phyloP scores from a whole-genome alignment of 1,140 invertebrate genomes.

The Cheumatopsyche charites region DNA sequence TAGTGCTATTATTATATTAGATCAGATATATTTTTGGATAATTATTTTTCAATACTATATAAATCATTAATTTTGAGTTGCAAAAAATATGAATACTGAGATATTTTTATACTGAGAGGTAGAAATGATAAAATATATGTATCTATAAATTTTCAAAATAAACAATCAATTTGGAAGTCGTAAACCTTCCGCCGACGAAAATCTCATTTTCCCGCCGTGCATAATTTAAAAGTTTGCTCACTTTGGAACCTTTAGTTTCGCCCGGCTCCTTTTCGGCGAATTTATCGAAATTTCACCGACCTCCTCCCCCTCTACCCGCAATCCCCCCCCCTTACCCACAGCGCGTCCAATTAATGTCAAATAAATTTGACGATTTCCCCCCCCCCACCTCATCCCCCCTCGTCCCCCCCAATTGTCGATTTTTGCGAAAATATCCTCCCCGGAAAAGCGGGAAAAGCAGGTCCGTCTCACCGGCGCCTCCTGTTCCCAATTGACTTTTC shows the following conservation, averaged over 20 bases:
- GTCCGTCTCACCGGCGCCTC: neutral
- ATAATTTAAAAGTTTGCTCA: neutral
- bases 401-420: too few relatives aligned
- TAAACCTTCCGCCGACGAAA: neutral
- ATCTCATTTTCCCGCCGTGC: neutral
- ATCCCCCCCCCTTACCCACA: too few relatives aligned
- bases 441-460: too few relatives aligned
- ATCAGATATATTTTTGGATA: too few relatives aligned
- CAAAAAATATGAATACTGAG: too few relatives aligned
- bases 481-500: constrained; percentile 2
- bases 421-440: too few relatives aligned
- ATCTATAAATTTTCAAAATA: too few relatives aligned
- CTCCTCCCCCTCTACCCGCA: neutral
- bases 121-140: too few relatives aligned
- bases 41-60: too few relatives aligned
- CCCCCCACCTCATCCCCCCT: neutral
- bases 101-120: too few relatives aligned
- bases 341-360: constrained; percentile 21
- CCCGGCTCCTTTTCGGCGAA: neutral
- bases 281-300: neutral
- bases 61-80: too few relatives aligned
- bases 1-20: too few relatives aligned
- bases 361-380: constrained; percentile 21
- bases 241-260: neutral
- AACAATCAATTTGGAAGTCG: neutral